phyloP scores from a whole-genome alignment of 2,797 vertebrate species.

The Sitta carolinensis region DNA sequence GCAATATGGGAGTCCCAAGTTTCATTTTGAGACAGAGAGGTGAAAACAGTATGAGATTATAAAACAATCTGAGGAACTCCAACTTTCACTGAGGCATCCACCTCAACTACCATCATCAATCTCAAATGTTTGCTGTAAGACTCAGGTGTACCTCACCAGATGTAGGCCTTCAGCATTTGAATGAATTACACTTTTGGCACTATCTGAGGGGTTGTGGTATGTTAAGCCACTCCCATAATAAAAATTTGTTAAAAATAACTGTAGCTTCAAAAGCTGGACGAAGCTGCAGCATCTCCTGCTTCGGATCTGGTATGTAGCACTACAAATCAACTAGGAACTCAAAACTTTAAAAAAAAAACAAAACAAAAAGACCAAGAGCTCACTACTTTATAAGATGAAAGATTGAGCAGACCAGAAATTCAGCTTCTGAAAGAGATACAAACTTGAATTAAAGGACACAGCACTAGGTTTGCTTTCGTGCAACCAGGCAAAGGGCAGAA shows the following conservation, averaged over 20 bases:
- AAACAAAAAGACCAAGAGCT: neutral
- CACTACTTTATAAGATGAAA: neutral
- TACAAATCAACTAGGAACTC: neutral
- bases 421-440: neutral
- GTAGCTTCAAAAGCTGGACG: neutral
- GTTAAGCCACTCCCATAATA: neutral
- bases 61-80: neutral
- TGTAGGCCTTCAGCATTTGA: neutral
- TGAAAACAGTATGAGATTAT: neutral
- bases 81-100: neutral
- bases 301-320: neutral
- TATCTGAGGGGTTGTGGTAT: neutral
- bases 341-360: rapidly evolving
- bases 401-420: neutral
- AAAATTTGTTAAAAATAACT: neutral
- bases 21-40: neutral
- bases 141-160: neutral
- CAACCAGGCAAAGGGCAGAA: neutral
- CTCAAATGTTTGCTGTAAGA: neutral
- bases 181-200: neutral
- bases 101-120: neutral
- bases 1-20: neutral
- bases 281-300: neutral
- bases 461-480: neutral
- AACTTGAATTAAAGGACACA: neutral